These are phyloP conservation scores for Amphiprion clarkii DNA, from an alignment of 2,797 vertebrate species.

Conservation along the genomic window DNA sequence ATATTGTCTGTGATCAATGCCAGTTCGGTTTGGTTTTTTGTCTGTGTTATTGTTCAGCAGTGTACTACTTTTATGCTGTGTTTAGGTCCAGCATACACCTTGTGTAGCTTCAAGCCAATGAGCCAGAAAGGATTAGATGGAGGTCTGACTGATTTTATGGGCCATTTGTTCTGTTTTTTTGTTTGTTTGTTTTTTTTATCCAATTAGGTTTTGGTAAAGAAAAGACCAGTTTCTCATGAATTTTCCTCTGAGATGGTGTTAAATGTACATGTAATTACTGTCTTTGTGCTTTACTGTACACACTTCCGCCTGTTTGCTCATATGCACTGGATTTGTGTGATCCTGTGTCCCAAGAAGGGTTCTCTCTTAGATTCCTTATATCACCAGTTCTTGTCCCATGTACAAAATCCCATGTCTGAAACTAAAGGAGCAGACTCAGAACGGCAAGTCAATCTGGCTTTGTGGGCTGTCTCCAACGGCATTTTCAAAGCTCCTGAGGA, in stretches of 20 bases:
- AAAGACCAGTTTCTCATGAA: neutral
- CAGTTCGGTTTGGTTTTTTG: neutral
- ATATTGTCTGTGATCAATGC: neutral
- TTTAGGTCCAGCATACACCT: neutral
- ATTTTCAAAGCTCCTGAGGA: conserved; percentile 80
- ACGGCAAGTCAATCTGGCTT: conserved; percentile 58
- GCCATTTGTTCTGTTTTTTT: neutral
- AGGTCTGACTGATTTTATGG: neutral
- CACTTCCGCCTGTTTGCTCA: conserved; percentile 9
- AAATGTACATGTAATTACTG: conserved; percentile 2
- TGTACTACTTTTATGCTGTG: neutral
- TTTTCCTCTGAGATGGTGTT: neutral
- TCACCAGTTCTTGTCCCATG: conserved; percentile 17
- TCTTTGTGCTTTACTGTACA: neutral
- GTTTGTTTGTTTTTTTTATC: neutral
- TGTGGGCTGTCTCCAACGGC: conserved; percentile 59
- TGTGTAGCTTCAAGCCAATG: neutral
- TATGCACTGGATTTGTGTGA: conserved; percentile 40
- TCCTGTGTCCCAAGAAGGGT: conserved; percentile 32
- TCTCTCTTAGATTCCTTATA: conserved; percentile 32
- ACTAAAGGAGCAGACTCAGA: conserved; percentile 52
- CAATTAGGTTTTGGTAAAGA: neutral
- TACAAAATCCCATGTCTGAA: conserved; percentile 59
- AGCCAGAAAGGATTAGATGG: neutral
- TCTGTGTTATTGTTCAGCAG: neutral